Evolutionary conservation across 1,140 invertebrate species (phyloP).

Genomic region (Araneus ventricosus): DNA sequence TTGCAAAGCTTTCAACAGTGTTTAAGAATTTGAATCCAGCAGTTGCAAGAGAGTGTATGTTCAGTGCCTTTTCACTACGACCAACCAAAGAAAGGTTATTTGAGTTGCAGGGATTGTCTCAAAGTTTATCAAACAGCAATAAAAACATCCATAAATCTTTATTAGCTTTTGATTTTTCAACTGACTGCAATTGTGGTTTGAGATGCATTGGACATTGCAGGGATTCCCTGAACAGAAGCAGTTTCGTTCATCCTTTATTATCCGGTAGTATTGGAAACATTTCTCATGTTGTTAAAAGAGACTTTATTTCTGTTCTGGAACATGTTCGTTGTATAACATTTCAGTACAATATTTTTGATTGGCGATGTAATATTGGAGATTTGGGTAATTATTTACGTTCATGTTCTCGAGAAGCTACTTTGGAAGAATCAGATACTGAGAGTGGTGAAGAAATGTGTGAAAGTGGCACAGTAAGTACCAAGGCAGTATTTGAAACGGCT

Average conservation of each 20-base stretch:
- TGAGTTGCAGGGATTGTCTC: slow-evolving; percentile 40
- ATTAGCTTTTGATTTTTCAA: not conserved
- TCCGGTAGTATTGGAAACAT: slow-evolving; percentile 44
- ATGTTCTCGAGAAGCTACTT: not conserved
- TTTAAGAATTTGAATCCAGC: slow-evolving; percentile 23
- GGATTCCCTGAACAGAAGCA: not conserved
- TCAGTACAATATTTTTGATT: slow-evolving; percentile 68
- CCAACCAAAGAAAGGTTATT: slow-evolving; percentile 42
- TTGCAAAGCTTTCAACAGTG: slow-evolving; percentile 62
- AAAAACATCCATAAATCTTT: not conserved
- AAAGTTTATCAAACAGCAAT: not conserved
- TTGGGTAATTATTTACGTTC: slow-evolving; percentile 22
- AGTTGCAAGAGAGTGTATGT: slow-evolving; percentile 67
- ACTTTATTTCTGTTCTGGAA: slow-evolving; percentile 57
- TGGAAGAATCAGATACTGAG: not conserved
- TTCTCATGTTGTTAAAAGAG: slow-evolving; percentile 32
- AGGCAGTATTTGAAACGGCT: not conserved
- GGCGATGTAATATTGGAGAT: slow-evolving; percentile 40
- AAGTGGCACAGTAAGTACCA: not conserved
- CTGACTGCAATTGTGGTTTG: not conserved
- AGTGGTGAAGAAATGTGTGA: not conserved
- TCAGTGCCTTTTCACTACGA: slow-evolving; percentile 73
- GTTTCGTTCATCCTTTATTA: slow-evolving; percentile 56
- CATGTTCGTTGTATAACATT: slow-evolving; percentile 37
- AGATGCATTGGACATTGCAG: slow-evolving; percentile 53